Base-by-base conservation (phyloP, 2,113 vertebrate species). In the Cichladusa arquata region DNA sequence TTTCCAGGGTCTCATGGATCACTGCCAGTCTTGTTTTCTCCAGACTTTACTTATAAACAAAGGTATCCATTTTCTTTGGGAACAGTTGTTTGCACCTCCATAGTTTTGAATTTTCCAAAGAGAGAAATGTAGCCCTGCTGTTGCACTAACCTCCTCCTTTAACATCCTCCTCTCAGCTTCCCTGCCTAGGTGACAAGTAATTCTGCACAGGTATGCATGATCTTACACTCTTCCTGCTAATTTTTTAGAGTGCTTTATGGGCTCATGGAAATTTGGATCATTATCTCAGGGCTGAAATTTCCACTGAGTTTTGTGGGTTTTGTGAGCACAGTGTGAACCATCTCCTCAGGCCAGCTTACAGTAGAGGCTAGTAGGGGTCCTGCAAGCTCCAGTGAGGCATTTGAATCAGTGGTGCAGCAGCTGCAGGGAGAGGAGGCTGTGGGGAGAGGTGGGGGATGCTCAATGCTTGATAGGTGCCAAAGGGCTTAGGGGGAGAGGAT, bases 201-300 rank as follows among this genome's bases (percentile, higher is more conserved):
- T 93, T 81, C 84, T 88, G 83, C 33, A 57, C 69, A 95, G 86
- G 83, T 96, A 80, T 91, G 86, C 72, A 91, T 83, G 76, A 53
- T 93, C 83, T 94, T 95, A 53, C 47, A 56, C 74, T 82, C 45
- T 80, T 57, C 28, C 47, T 8, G 11, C 57, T 95, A 61, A 73
- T 86, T 92, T 97, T 95, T 94, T 64, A 48, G 77, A 90, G 69
- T 7, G 3, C 50, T 95, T 95, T 96, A 94, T 83, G 72, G 61
- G 51, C 53, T 95, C 40, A 48, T 93, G 92, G 93, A 97, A 97
- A 97, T 97, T 86, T 78, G 92, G 86, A 95, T 97, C 86, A 71
- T 96, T 97, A 93, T 96, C 66, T 3, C 86, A 83, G 53, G 71
- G 57, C 44, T 93, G 94, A 94, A 90, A 91, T 96, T 96, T 95